Evolutionary conservation across 1,140 invertebrate genomes (phyloP).

Genomic region (Drosophila subpulchrella): DNA sequence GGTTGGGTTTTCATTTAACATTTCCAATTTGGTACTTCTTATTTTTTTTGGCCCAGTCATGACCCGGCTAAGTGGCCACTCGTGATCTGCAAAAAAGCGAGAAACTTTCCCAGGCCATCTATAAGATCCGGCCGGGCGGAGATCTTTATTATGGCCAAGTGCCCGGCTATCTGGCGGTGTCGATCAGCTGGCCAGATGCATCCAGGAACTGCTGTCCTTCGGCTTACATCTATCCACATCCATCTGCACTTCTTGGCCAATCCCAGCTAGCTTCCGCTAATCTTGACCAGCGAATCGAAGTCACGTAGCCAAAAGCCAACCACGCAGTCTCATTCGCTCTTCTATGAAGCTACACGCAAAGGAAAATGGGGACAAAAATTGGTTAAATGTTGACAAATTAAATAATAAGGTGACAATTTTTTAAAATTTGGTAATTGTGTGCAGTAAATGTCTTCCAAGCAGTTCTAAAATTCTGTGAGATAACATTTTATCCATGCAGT

Average conservation of each 20-base stretch:
- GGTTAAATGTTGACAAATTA: too few relatives aligned
- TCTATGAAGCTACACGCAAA: constrained; percentile 57
- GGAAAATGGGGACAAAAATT: not conserved
- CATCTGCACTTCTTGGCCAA: constrained; percentile 24
- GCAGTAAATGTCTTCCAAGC: too few relatives aligned
- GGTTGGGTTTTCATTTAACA: constrained; percentile 1
- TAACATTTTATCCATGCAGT: too few relatives aligned
- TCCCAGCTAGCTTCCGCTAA: constrained; percentile 50
- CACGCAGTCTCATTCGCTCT: constrained; percentile 29
- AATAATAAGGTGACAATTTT: not conserved
- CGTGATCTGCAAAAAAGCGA: constrained; percentile 50
- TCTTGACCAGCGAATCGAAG: constrained; percentile 63
- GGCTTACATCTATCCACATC: constrained; percentile 2
- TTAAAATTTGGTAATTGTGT: too few relatives aligned
- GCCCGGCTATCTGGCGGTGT: constrained; percentile 25
- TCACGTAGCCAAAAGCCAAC: constrained; percentile 60
- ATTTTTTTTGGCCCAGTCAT: constrained; percentile 29
- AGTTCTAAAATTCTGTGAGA: too few relatives aligned
- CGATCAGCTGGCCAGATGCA: constrained; percentile 34
- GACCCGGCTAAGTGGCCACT: constrained; percentile 55
- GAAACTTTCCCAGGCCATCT: constrained; percentile 65
- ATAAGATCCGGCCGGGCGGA: constrained; percentile 34
- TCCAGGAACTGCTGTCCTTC: constrained; percentile 20
- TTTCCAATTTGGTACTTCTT: not conserved
- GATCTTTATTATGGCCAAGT: constrained; percentile 51